Evolutionary conservation across 2,888 invertebrate species (phyloP), one percentile per base, ranked within the genome.

Genomic region (Zygaena filipendulae): DNA sequence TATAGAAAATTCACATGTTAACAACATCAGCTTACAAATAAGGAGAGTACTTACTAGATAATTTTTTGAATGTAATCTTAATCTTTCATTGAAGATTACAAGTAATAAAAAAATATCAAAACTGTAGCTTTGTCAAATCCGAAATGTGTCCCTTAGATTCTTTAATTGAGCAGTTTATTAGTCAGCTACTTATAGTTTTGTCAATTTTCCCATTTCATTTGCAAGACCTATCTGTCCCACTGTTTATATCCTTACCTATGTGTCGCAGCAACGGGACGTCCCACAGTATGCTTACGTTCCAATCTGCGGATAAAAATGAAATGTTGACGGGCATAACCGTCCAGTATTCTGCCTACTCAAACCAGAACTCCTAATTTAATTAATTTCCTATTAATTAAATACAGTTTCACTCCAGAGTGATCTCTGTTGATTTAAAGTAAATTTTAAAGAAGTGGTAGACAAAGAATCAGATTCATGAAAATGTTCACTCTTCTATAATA

Each of bases 301-400:
- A 61, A 77, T 71, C 79, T 79, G 79, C 62, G 79, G 70, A 79
- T 68, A 60, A 72, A 77, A 79, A 75, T 50, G 70, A 75, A 77
- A 77, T 49, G 55, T 77, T 79, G 79, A 79, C 79, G 75, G 79
- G 54, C 59, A 45, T 63, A 72, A 69, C 79, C 77, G 74, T 69
- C 79, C 71, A 66, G n/a, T 68, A 62, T 63, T 52, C 56, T 52
- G 57, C 50, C 50, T 43, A 39, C 29, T 36, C 35, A 38, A 37
- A 38, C 35, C 38, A 40, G 35, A 38, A 29, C 34, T 27, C 27
- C 22, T 30, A 11, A 13, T 21, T 27, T 26, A 24, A 18, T 18
- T 25, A 26, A 24, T 18, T 19, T 16, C 26, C n/a, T n/a, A n/a
- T n/a, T n/a, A n/a, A n/a, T n/a, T n/a, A n/a, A n/a, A n/a, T n/a